These are phyloP conservation scores for Proterorhinus semilunaris DNA, from an alignment of 2,113 vertebrate genomes.

Conservation along the genomic window DNA sequence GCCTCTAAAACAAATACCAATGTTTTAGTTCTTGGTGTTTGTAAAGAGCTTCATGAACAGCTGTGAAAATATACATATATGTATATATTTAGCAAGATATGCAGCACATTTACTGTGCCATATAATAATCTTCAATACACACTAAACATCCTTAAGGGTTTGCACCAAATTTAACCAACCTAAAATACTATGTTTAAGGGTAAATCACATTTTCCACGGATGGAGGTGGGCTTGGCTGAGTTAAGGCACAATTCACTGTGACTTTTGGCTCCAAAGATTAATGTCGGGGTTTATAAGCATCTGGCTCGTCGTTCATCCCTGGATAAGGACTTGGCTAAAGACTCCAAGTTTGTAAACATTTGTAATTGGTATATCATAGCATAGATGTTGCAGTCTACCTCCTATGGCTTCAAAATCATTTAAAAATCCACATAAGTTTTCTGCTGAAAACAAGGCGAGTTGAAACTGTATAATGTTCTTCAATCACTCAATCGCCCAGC, in stretches of 20 bases:
- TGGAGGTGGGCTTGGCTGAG: constrained; percentile 42
- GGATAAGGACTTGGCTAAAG: constrained; percentile 46
- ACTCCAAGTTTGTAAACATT: constrained; percentile 54
- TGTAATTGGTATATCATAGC: constrained; percentile 20
- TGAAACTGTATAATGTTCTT: neutral
- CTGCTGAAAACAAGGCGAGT: neutral
- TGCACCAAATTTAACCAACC: constrained; percentile 41
- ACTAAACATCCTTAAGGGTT: constrained; percentile 11
- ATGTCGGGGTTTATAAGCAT: constrained; percentile 7
- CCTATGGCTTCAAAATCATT: constrained; percentile 59
- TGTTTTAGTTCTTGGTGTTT: constrained; percentile 1
- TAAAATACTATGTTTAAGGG: constrained; percentile 12
- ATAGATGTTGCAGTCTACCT: constrained; percentile 22
- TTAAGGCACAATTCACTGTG: constrained; percentile 61
- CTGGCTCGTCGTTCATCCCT: constrained; percentile 39
- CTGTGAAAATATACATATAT: neutral
- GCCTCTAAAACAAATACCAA: neutral
- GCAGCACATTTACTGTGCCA: constrained; percentile 11
- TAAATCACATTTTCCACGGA: constrained; percentile 3
- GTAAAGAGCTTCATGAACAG: neutral
- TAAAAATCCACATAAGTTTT: constrained; percentile 12
- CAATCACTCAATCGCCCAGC: neutral
- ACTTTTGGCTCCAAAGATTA: constrained; percentile 11
- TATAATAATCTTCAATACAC: neutral
- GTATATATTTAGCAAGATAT: constrained; percentile 17